Evolutionary conservation across 2,797 vertebrate species (phyloP), one percentile per base, ranked within the genome.

Genomic region (Alcedo quadribrachys): DNA sequence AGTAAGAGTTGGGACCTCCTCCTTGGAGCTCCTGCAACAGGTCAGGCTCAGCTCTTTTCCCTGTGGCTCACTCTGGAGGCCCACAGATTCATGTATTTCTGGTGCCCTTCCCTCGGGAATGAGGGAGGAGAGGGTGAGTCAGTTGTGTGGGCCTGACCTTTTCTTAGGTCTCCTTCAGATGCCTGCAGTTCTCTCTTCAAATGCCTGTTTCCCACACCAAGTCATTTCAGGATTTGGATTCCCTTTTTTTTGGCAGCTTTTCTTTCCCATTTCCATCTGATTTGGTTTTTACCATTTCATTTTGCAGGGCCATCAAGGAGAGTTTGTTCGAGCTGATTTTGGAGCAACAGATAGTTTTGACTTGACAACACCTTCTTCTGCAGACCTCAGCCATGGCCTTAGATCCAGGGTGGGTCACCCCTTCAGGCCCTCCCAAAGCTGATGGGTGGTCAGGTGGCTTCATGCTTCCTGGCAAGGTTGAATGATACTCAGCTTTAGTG

Each of bases 271-370:
- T 74, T 93, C 81, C 67, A 81, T 94, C 93, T 92, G 88, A 62
- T 94, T 96, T 92, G 87, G 84, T 83, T 95, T 94, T 86, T 95
- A 87, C 84, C 3, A 1, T 83, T 96, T 93, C 85, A 91, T 95
- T 96, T 93, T 70, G 85, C 81, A 91, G 81, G 45, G 43, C 93
- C 82, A 95, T 95, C 92, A 94, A 95, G 96, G 93, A 35, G 77
- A 96, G 53, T 68, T 65, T 76, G n/a, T 83, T 92, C 63, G 75
- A 27, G 80, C 70, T 83, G 82, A 93, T 91, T 91, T 94, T 93
- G 63, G 61, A 90, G 80, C 61, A 95, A 86, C 75, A 89, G 82
- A 88, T 92, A 85, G 80, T 96, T 96, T 95, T 66, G 50, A 75
- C 67, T 90, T 93, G 85, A 95, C 89, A 92, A 14, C 79, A 20